Conservation (phyloP, 2,113 vertebrate species). For the Malurus melanocephalus region DNA sequence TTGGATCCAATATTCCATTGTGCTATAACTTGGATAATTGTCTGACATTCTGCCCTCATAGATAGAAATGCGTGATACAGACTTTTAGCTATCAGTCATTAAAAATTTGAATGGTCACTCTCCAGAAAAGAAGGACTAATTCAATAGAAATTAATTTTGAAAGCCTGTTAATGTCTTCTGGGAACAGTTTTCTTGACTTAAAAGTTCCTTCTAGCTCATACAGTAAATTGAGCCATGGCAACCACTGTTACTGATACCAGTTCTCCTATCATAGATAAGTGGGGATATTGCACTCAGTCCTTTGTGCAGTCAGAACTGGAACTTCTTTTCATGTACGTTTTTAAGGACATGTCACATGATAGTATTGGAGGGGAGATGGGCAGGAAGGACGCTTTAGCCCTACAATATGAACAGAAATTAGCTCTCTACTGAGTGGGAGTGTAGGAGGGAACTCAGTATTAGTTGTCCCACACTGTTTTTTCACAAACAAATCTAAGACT, state of each 20-base stretch:
- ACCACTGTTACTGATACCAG: background rate
- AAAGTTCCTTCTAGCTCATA: background rate
- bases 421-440: background rate
- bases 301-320: background rate
- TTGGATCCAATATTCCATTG: background rate
- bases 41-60: background rate
- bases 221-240: accelerated
- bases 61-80: background rate
- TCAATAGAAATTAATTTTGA: background rate
- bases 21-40: background rate
- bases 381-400: background rate
- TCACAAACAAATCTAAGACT: background rate
- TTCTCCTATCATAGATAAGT: background rate
- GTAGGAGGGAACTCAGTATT: background rate
- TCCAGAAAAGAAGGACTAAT: background rate
- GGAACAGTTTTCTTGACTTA: background rate
- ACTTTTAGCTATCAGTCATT: background rate
- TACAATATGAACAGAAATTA: background rate
- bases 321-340: background rate
- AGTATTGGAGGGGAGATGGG: background rate
- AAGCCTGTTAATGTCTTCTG: background rate
- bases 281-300: background rate
- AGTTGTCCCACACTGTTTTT: background rate
- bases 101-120: background rate
- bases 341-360: background rate